Base-by-base conservation (phyloP, 2,888 invertebrate species). In the Elmis aenea region DNA sequence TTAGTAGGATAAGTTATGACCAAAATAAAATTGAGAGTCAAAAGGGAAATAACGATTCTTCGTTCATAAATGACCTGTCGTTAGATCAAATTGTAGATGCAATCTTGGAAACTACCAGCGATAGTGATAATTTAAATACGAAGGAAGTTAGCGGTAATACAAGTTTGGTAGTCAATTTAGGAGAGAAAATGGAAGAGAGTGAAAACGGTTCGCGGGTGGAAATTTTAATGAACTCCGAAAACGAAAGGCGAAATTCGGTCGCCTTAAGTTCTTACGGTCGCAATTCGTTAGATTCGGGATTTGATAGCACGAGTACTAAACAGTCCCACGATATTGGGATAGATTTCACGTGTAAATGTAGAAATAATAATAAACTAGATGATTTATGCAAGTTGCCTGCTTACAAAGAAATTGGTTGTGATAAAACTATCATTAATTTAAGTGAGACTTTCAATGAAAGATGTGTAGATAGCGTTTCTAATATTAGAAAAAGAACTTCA, bases 21-120 rank as follows among this genome's bases (percentile, higher is more conserved):
- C 32, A 33, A 25, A 44, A 45, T 9, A 36, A 52, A 63, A 71
- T 52, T 62, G 59, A 30, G 64, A 67, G 51, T 62, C 68, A 27
- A 9, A 48, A 57, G 33, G 63, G 59, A 32, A 57, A 54, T 4
- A 68, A 71, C 38, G 69, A 75, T 44, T 68, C 72, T 0, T 72
- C 73, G 3, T 72, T 71, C 50, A 67, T 75, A 67, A 65, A 74
- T 68, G 46, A 76, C 68, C 64, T 67, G 68, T 60, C 75, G 61
- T 60, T 79, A 25, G 77, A 79, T 54, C 72, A 68, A 61, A 74
- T 79, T 66, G 78, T 79, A 24, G 76, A 78, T 54, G 78, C 76
- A 39, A 75, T 79, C 33, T 69, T 79, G 43, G 77, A 78, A 46
- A 75, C 73, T 42, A 75, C 75, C 1, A 71, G 71, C 52, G 71